Percentiles rank a stretch among this genome's conserved stretches.
phyloP scores from a whole-genome alignment of 1,140 invertebrate species.

The Saccostrea cuccullata region DNA sequence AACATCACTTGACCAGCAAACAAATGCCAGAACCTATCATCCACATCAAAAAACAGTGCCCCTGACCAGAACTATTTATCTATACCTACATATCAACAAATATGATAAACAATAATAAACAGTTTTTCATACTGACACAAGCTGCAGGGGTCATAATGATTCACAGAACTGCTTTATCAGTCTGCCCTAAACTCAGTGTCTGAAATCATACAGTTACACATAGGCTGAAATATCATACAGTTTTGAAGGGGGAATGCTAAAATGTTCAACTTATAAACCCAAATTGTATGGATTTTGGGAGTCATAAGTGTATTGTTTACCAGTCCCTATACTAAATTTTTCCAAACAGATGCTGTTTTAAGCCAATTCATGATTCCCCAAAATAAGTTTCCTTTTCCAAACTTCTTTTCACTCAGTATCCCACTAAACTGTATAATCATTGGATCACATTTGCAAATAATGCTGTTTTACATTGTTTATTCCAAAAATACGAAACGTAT shows the following conservation, averaged over 20 bases:
- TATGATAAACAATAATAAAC: slow-evolving; percentile 35
- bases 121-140: background rate
- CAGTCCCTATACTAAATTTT: too few relatives aligned
- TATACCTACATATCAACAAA: slow-evolving; percentile 26
- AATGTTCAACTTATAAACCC: too few relatives aligned
- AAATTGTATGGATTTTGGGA: too few relatives aligned
- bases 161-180: background rate
- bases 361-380: too few relatives aligned
- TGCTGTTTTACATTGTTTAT: background rate
- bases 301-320: too few relatives aligned
- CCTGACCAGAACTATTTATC: background rate
- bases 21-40: slow-evolving; percentile 14
- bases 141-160: background rate
- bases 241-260: background rate
- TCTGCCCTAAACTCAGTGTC: background rate
- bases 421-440: too few relatives aligned
- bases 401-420: too few relatives aligned
- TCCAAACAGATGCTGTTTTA: too few relatives aligned
- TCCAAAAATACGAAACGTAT: background rate
- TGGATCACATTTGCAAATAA: background rate
- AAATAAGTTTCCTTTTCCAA: too few relatives aligned
- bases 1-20: slow-evolving; percentile 22
- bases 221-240: background rate
- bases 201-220: background rate
- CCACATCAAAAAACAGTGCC: background rate